Evolutionary conservation across 2,888 invertebrate genomes (phyloP).

Genomic region (Cosmorhoe ocellata): DNA sequence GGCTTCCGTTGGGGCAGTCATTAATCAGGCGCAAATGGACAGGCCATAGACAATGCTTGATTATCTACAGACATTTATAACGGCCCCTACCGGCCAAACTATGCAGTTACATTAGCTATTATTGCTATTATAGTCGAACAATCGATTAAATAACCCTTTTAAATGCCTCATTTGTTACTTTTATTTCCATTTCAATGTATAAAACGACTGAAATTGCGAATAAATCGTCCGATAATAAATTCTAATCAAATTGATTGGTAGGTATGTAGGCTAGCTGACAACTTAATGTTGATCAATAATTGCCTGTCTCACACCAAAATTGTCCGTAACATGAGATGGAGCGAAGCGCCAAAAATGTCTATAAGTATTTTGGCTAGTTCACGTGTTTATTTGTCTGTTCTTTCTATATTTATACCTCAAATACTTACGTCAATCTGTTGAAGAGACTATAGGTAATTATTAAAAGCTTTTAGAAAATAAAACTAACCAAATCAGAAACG

Average conservation of each 20-base stretch:
- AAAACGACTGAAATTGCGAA: conserved; percentile 9
- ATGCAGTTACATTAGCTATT: conserved; percentile 24
- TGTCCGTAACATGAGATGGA: conserved; percentile 12
- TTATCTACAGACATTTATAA: conserved; percentile 31
- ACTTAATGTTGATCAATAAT: conserved; percentile 14
- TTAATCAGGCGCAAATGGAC: conserved; percentile 67
- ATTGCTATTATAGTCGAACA: conserved; percentile 18
- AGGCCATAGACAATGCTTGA: conserved; percentile 32
- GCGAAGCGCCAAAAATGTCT: not conserved
- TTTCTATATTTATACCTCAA: too few relatives aligned
- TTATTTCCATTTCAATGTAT: conserved; percentile 15
- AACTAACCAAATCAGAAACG: too few relatives aligned
- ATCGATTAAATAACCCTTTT: conserved; percentile 21
- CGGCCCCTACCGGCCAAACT: conserved; percentile 15
- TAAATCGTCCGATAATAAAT: conserved; percentile 16
- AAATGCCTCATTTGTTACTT: conserved; percentile 20
- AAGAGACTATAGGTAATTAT: too few relatives aligned
- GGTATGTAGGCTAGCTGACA: conserved; percentile 10
- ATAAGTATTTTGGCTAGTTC: conserved; percentile 2
- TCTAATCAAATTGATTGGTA: conserved; percentile 1
- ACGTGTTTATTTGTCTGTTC: not conserved
- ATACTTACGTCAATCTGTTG: too few relatives aligned
- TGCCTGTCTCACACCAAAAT: conserved; percentile 14
- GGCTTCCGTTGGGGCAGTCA: conserved; percentile 73
- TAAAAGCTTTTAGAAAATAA: too few relatives aligned